Base-by-base conservation (phyloP, 1,140 invertebrate genomes). In the Bilobella aurantiaca region DNA sequence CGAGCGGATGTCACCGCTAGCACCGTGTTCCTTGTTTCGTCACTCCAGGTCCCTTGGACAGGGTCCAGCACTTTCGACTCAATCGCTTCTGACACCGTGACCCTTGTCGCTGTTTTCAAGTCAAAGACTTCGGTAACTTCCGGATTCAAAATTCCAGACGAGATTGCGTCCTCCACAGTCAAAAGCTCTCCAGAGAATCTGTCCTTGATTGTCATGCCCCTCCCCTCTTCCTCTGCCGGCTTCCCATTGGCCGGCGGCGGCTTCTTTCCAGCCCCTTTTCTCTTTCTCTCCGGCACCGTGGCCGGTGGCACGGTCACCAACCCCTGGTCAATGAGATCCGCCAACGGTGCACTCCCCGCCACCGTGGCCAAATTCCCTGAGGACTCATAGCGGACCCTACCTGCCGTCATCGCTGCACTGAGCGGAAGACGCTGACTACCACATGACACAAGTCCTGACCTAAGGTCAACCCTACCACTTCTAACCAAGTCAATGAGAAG, bases 1-100 rank as follows among this genome's bases (percentile, higher is more conserved):
- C 86, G 81, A 34, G 94, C 94, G 75, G 93, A 88, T 67, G 83
- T 82, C 49, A 94, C 85, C 32, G 85, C 81, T 32, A 95, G 74
- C 75, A 85, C 87, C 75, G 90, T 86, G 75, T 86, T 83, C 47
- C 83, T 85, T 53, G 85, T 74, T 71, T 82, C 82, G 73, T 94
- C 86, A 5, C 25, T 53, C 63, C 88, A 76, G 8, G 60, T 16
- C 65, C 90, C 87, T 63, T 84, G 80, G 75, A 89, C 86, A 2
- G 84, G 80, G 79, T 91, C 87, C 27, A 96, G 79, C 27, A 94
- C 82, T 60, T 88, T 87, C 71, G 79, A 79, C 30, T 85, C 78
- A 53, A 96, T 78, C 5, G 93, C 92, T 76, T 91, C 82, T 46
- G 82, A 78, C 31, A 96, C 80, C 3, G 90, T 91, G 14, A 97